phyloP scores from a whole-genome alignment of 2,888 invertebrate species.

The Tenthredo mesomela region DNA sequence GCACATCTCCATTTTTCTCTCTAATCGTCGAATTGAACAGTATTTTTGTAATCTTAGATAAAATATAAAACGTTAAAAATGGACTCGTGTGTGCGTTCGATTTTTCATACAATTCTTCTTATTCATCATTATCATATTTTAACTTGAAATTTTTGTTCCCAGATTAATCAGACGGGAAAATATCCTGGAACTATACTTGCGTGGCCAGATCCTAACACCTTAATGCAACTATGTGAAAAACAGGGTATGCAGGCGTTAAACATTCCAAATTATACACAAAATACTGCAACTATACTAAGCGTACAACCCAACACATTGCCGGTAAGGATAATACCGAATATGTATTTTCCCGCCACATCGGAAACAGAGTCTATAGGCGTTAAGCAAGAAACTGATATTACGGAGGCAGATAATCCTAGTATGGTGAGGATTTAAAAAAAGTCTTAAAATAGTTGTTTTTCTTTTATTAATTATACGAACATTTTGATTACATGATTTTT shows the following conservation, averaged over 20 bases:
- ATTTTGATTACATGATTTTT: constrained; percentile 35
- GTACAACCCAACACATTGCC: constrained; percentile 71
- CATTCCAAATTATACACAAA: constrained; percentile 75
- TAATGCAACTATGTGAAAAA: constrained; percentile 74
- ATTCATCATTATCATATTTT: constrained; percentile 40
- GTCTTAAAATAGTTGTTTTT: background rate
- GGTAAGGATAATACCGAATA: constrained; percentile 71
- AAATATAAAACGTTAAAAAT: too few species aligned
- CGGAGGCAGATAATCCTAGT: constrained; percentile 61
- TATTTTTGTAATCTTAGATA: too few species aligned
- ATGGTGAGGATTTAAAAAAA: constrained; percentile 60
- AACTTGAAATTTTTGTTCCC: constrained; percentile 29
- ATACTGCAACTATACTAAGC: constrained; percentile 68
- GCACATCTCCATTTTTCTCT: background rate
- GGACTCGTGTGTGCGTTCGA: background rate
- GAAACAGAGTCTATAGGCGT: constrained; percentile 62
- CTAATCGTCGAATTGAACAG: too few species aligned
- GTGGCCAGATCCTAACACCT: constrained; percentile 72
- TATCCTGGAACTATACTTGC: constrained; percentile 70
- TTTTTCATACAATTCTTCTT: background rate
- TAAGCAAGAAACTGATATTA: constrained; percentile 63
- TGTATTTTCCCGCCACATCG: constrained; percentile 68
- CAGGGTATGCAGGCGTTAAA: constrained; percentile 73
- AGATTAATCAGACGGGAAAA: constrained; percentile 71
- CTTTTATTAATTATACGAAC: constrained; percentile 27